Evolutionary conservation across 2,888 invertebrate species (phyloP).

Genomic region (Nezara viridula): DNA sequence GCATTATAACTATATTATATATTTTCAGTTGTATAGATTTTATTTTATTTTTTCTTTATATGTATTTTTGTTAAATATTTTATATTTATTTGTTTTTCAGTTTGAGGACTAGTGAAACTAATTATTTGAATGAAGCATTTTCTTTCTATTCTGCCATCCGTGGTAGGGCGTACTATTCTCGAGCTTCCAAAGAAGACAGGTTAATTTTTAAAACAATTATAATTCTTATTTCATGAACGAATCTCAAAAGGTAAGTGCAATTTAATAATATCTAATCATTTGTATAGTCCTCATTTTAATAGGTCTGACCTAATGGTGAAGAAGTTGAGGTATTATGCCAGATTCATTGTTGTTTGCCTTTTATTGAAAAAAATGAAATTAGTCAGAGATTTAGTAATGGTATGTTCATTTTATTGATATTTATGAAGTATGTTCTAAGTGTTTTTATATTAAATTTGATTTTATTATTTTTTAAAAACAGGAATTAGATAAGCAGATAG

Average conservation of each 20-base stretch:
- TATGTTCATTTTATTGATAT: conserved; percentile 67
- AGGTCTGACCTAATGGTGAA: conserved; percentile 95
- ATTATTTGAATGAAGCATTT: conserved; percentile 95
- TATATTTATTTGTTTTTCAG: conserved; percentile 71
- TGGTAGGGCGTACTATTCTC: conserved; percentile 93
- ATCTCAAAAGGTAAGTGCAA: conserved; percentile 15
- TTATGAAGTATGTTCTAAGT: background rate
- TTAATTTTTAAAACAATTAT: conserved; percentile 67
- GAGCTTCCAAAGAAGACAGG: conserved; percentile 93
- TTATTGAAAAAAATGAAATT: conserved; percentile 93
- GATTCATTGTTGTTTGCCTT: conserved; percentile 96
- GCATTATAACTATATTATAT: background rate
- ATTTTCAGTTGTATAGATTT: background rate
- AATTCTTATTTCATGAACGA: background rate
- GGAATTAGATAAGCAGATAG: conserved; percentile 93
- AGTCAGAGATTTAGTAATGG: conserved; percentile 88
- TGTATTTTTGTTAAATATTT: conserved; percentile 62
- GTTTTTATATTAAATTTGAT: background rate
- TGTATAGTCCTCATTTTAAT: conserved; percentile 65
- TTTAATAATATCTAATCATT: conserved; percentile 39
- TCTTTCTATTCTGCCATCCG: conserved; percentile 97
- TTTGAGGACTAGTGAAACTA: conserved; percentile 95
- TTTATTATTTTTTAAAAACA: conserved; percentile 67
- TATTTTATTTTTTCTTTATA: conserved; percentile 26
- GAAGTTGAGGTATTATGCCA: conserved; percentile 93